Base-by-base conservation (phyloP, 2,797 vertebrate species). In the Acanthurus tractus region DNA sequence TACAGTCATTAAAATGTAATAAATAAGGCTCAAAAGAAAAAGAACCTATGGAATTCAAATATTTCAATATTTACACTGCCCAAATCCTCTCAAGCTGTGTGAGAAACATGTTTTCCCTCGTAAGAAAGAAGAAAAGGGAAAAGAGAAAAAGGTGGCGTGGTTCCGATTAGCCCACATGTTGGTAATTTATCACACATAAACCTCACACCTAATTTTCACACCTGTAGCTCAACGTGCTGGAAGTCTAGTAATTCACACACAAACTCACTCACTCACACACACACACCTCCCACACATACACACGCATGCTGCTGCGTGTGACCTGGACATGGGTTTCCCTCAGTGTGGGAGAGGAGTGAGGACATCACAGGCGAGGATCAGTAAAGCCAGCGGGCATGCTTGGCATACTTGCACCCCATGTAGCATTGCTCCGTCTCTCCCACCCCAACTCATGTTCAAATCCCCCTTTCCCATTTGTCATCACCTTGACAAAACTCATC, bases 181-280 rank as follows among this genome's bases (percentile, higher is more conserved):
- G 91, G 89, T 94, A 90, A 95, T 95, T 96, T 93, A 94, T 94
- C 92, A 93, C 94, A 94, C 94, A 95, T 96, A 96, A 96, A 95
- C 80, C 94, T 96, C 93, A 92, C 95, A 95, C 95, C 94, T 95
- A 90, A 95, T 95, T 96, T 95, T 95, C 94, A 94, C 95, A 95
- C 95, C 94, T 95, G 93, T 91, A 92, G 91, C 92, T 93, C 88
- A 92, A 91, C 64, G 77, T 85, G 88, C 77, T 88, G 83, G 54
- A 85, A 91, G 87, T 88, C 81, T 86, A 87, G 89, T 91, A 92
- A 91, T 91, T 91, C 86, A 88, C 83, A 89, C 85, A 79, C 25
- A 29, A 29, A 29, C 25, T 29, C 25, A 29, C 25, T 29, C 80
- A 74, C 68, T n/a, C 22, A 42, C 61, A 55, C 55, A 25, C 45